Conservation (phyloP, 2,888 invertebrate genomes). For the Heliconius aoede region DNA sequence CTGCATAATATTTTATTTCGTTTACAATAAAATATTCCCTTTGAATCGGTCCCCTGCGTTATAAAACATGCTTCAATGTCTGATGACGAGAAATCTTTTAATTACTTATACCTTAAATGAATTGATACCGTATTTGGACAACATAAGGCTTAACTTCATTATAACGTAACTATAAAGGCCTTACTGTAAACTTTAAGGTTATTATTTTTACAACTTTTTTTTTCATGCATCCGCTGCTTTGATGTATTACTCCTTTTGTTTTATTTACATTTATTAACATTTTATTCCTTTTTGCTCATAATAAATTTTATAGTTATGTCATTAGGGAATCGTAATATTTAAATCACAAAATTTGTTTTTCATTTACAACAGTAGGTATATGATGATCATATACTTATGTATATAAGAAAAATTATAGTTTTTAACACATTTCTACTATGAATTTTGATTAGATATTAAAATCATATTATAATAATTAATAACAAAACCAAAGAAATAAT, state of each 20-base stretch:
- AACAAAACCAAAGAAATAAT: too few species aligned
- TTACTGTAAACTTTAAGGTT: constrained; percentile 16
- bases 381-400: background rate
- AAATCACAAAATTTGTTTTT: background rate
- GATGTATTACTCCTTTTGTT: constrained; percentile 32
- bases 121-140: background rate
- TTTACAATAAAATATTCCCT: constrained; percentile 8
- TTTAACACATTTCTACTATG: too few species aligned
- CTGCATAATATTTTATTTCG: background rate
- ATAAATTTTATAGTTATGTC: constrained; percentile 18
- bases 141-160: constrained; percentile 24
- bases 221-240: constrained; percentile 4
- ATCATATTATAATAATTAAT: background rate
- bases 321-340: background rate
- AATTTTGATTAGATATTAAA: too few species aligned
- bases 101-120: background rate
- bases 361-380: background rate
- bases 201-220: constrained; percentile 18
- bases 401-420: too few species aligned
- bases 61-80: constrained; percentile 17
- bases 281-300: background rate
- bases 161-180: background rate
- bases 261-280: constrained; percentile 17
- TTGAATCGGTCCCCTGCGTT: constrained; percentile 8
- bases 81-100: constrained; percentile 19